Evolutionary conservation across 1,140 invertebrate species (phyloP).

Genomic region (Microplitis demolitor): DNA sequence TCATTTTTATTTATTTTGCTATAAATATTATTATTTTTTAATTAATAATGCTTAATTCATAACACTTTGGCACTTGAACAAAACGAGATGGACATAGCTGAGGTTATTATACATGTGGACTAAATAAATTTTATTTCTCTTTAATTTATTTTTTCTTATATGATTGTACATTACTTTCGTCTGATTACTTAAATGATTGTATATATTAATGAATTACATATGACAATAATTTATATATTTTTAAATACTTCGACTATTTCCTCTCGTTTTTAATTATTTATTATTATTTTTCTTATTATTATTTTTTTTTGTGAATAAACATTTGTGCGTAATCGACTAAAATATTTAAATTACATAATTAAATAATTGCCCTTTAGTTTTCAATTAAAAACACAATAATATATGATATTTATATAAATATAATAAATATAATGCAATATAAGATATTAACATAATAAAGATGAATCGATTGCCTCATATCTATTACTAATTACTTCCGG

Average conservation of each 20-base stretch:
- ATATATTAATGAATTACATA: background rate
- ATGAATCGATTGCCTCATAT: constrained; percentile 23
- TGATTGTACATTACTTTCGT: constrained; percentile 21
- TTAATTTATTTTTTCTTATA: background rate
- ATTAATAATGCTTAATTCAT: background rate
- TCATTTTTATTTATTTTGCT: background rate
- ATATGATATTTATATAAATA: background rate
- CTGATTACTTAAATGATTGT: constrained; percentile 11
- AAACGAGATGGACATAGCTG: constrained; percentile 7
- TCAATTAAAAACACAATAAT: background rate
- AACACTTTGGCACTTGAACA: constrained; percentile 13
- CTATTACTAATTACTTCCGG: constrained; percentile 18
- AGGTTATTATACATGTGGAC: background rate
- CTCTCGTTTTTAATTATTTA: constrained; percentile 7
- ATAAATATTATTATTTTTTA: background rate
- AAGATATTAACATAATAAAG: background rate
- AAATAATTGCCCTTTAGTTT: background rate
- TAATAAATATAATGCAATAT: constrained; percentile 1
- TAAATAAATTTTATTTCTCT: background rate
- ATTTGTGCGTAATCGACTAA: constrained; percentile 22
- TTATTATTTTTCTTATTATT: background rate
- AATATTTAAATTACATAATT: background rate
- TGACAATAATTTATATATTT: background rate
- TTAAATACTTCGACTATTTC: background rate
- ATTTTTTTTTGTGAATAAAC: background rate